Percentiles rank a stretch among this genome's conserved stretches.
phyloP scores from a whole-genome alignment of 2,888 invertebrate genomes.

The Lasius fuliginosus region DNA sequence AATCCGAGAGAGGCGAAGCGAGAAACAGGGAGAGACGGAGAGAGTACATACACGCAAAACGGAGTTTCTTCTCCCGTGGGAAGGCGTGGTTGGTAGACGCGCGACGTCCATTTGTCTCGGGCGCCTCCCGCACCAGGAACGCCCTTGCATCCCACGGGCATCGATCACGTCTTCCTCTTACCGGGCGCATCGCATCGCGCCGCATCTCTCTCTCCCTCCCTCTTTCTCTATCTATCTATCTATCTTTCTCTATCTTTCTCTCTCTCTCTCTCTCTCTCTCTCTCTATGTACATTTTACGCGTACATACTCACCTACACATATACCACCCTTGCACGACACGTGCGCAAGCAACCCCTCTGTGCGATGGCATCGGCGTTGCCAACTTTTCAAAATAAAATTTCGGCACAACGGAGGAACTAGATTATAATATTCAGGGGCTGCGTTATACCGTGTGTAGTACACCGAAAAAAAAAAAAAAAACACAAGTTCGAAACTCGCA shows the following conservation, averaged over 20 bases:
- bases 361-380: constrained; percentile 38
- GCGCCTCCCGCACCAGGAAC: constrained; percentile 86
- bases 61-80: constrained; percentile 78
- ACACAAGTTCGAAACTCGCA: not conserved
- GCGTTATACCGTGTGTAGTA: not conserved
- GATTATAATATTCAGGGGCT: constrained; percentile 22
- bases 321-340: constrained; percentile 54
- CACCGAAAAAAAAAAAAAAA: not conserved
- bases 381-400: constrained; percentile 43
- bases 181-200: constrained; percentile 76
- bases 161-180: constrained; percentile 86
- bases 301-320: constrained; percentile 50
- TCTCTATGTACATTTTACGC: constrained; percentile 67
- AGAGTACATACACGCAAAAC: constrained; percentile 71
- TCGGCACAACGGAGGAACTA: constrained; percentile 6
- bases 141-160: constrained; percentile 86
- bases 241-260: not conserved
- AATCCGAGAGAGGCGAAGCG: constrained; percentile 41
- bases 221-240: constrained; percentile 35
- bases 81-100: constrained; percentile 86
- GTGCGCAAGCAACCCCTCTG: constrained; percentile 34
- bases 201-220: not conserved
- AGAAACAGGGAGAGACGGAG: constrained; percentile 56
- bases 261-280: constrained; percentile 11
- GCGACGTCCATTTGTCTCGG: constrained; percentile 87